Percentiles rank a stretch among this genome's conserved stretches.
Conservation (phyloP, 2,888 invertebrate genomes). For the Chironomus riparius region DNA sequence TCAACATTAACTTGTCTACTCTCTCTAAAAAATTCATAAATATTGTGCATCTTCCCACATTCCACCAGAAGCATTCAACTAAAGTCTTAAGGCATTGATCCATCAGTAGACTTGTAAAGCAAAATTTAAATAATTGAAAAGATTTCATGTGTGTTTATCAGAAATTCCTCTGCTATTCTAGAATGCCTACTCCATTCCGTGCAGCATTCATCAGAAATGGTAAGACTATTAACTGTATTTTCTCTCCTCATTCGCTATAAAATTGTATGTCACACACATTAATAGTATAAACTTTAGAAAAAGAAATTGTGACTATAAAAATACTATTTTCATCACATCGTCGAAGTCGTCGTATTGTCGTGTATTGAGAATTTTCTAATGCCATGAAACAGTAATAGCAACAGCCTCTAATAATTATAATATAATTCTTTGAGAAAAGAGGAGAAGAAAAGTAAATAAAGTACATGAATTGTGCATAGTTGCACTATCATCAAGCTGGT, state of each 20-base stretch:
- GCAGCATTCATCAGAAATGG: background rate
- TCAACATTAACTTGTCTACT: too few relatives aligned
- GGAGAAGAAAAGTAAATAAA: background rate
- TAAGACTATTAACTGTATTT: conserved; percentile 14
- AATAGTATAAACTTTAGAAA: background rate
- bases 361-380: background rate
- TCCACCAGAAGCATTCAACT: too few relatives aligned
- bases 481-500: background rate
- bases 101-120: too few relatives aligned
- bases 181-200: background rate
- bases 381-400: background rate
- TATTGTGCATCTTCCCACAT: too few relatives aligned
- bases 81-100: too few relatives aligned
- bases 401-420: background rate
- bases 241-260: background rate
- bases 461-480: background rate
- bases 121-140: too few relatives aligned
- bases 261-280: conserved; percentile 20
- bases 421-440: background rate
- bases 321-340: background rate
- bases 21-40: too few relatives aligned
- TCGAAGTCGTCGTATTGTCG: background rate
- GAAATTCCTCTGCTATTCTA: background rate
- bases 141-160: too few relatives aligned
- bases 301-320: background rate